Evolutionary conservation across 2,888 invertebrate genomes (phyloP).

Genomic region (Tenthredo notha): DNA sequence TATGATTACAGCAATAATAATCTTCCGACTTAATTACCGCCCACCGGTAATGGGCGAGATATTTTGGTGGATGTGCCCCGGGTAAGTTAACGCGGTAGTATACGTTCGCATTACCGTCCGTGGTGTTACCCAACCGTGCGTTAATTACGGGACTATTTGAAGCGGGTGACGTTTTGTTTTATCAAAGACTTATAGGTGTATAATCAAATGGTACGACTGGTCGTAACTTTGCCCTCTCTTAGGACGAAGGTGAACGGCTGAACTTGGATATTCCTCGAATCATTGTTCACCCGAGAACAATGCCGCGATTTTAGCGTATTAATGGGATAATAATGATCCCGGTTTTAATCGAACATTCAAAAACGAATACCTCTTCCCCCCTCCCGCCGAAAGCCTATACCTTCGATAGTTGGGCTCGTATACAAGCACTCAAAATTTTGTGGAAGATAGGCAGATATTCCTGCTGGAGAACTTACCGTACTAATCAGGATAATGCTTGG

Average conservation of each 20-base stretch:
- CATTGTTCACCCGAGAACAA: conserved; percentile 38
- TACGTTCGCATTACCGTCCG: conserved; percentile 1
- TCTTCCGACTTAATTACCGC: conserved; percentile 34
- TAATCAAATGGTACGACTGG: conserved; percentile 36
- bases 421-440: too few species aligned
- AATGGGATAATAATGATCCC: conserved; percentile 42
- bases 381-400: background rate
- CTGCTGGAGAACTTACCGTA: too few species aligned
- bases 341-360: conserved; percentile 31
- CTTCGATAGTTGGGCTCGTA: background rate
- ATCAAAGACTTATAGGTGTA: conserved; percentile 23
- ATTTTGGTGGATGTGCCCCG: conserved; percentile 5
- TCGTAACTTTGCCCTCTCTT: conserved; percentile 24
- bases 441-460: background rate
- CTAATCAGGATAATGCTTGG: too few species aligned
- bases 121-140: conserved; percentile 17
- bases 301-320: conserved; percentile 33
- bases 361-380: conserved; percentile 1
- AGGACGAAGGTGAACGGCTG: conserved; percentile 11
- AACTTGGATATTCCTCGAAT: conserved; percentile 33
- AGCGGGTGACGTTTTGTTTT: conserved; percentile 37
- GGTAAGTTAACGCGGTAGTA: conserved; percentile 3
- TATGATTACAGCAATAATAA: conserved; percentile 31
- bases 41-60: conserved; percentile 26
- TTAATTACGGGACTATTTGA: conserved; percentile 34